These are phyloP conservation scores for Exephanes ischioxanthus DNA, from an alignment of 2,888 invertebrate species.

Conservation along the genomic window DNA sequence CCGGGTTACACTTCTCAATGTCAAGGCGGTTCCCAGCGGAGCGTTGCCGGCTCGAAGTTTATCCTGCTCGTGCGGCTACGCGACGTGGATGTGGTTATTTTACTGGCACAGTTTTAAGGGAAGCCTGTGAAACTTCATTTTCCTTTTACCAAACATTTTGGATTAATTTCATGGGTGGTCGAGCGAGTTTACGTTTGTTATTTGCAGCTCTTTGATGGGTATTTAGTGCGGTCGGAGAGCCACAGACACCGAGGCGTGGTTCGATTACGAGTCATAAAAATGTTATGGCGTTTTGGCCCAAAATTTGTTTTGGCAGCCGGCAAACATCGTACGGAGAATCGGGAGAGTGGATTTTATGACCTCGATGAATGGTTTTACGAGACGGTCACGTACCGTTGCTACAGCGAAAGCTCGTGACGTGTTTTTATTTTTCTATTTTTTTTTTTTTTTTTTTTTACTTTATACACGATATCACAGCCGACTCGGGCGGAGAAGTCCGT, in stretches of 20 bases:
- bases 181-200: background rate
- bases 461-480: background rate
- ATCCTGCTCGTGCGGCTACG: background rate
- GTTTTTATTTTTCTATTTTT: background rate
- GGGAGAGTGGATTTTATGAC: constrained; percentile 48
- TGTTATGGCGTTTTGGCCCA: constrained; percentile 35
- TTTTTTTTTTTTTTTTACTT: background rate
- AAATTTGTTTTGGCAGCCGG: constrained; percentile 63
- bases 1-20: constrained; percentile 44
- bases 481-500: background rate
- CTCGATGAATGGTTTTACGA: constrained; percentile 67
- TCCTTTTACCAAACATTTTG: background rate
- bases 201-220: background rate
- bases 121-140: background rate
- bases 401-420: constrained; percentile 13
- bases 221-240: background rate
- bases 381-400: constrained; percentile 52
- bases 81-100: background rate
- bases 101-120: background rate
- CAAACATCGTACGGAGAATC: constrained; percentile 26
- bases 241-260: background rate
- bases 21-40: constrained; percentile 43
- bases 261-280: constrained; percentile 36
- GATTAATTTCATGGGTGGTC: constrained; percentile 19
- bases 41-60: background rate